Conservation (phyloP, 1,140 invertebrate genomes). For the Drosophila virilis region DNA sequence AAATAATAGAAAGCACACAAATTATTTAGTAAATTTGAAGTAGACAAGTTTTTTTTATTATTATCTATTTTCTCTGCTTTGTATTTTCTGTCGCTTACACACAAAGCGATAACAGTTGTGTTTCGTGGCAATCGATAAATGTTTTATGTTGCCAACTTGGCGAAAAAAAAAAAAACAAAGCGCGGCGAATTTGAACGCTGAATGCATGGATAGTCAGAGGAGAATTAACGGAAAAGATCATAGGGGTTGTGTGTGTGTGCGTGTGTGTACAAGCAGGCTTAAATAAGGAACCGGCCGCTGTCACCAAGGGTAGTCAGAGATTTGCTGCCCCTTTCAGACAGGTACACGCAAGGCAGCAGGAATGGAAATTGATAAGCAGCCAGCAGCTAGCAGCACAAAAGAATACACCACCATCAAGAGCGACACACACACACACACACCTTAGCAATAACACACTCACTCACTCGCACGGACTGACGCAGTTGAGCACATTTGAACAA, state of each 20-base stretch:
- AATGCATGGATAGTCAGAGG: slow-evolving; percentile 5
- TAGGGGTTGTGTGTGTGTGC: slow-evolving; percentile 25
- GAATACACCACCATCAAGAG: slow-evolving; percentile 49
- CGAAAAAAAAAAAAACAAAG: not conserved
- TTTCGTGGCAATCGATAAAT: not conserved
- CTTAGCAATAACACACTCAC: not conserved
- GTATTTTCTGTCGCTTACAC: not conserved
- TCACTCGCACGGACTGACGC: slow-evolving; percentile 9
- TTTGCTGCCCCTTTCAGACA: slow-evolving; percentile 41
- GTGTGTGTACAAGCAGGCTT: not conserved
- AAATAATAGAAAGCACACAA: slow-evolving; percentile 8
- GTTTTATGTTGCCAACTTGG: slow-evolving; percentile 5
- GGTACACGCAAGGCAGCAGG: slow-evolving; percentile 33
- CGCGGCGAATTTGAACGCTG: slow-evolving; percentile 5
- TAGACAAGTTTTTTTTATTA: not conserved
- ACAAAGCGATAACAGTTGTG: not conserved
- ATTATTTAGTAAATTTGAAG: not conserved
- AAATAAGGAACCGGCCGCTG: slow-evolving; percentile 31
- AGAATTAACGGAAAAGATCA: slow-evolving; percentile 25
- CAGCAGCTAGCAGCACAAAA: slow-evolving; percentile 12
- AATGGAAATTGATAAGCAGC: slow-evolving; percentile 37
- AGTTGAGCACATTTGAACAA: slow-evolving; percentile 56
- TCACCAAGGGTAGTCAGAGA: slow-evolving; percentile 29
- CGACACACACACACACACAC: not conserved
- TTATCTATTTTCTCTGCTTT: not conserved